Conservation (phyloP, 2,797 vertebrate species). For the Synaphobranchus kaupii region DNA sequence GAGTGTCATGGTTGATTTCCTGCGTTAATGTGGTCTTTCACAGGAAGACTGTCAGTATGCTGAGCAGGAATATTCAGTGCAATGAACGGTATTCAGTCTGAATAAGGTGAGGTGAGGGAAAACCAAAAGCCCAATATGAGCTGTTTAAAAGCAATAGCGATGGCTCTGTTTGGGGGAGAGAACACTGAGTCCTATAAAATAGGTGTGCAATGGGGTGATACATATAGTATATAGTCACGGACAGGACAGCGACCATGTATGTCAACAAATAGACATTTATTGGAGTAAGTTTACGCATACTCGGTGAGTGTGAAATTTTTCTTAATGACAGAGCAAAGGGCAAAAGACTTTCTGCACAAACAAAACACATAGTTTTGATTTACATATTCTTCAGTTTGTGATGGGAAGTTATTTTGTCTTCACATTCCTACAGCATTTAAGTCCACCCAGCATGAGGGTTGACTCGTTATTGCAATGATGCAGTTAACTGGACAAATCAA, state of each 20-base stretch:
- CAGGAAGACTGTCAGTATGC: neutral
- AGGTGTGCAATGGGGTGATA: neutral
- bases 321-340: neutral
- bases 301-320: neutral
- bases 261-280: neutral
- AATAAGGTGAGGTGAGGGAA: neutral
- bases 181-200: neutral
- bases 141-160: neutral
- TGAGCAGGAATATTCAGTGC: neutral
- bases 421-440: constrained; percentile 22
- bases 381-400: neutral
- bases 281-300: neutral
- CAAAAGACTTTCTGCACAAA: neutral
- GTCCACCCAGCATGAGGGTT: constrained; percentile 7
- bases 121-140: neutral
- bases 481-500: constrained; percentile 39
- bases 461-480: constrained; percentile 38
- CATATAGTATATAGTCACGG: neutral
- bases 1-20: constrained; percentile 24
- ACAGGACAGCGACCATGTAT: neutral
- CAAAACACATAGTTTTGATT: neutral
- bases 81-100: neutral
- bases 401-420: neutral
- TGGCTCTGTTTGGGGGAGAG: neutral
- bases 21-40: constrained; percentile 13